Percentiles rank a stretch among this genome's conserved stretches.
Evolutionary conservation across 1,140 invertebrate genomes (phyloP).

Genomic region (Drosophila melanogaster): Release_6_plus_ISO1_MT NT_033779.5:16805001-16805500

Average conservation of each 20-base stretch:
- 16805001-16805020: conserved; percentile 17
- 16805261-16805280: too few relatives aligned
- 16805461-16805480: background rate
- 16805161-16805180: conserved; percentile 58
- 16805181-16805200: conserved; percentile 25
- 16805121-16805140: conserved; percentile 54
- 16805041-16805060: conserved; percentile 9
- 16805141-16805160: conserved; percentile 67
- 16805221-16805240: background rate
- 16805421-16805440: too few relatives aligned
- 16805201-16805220: conserved; percentile 2
- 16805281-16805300: too few relatives aligned
- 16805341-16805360: too few relatives aligned
- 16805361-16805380: too few relatives aligned
- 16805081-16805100: conserved; percentile 36
- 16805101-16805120: background rate
- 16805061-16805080: conserved; percentile 41
- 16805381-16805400: too few relatives aligned
- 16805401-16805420: too few relatives aligned
- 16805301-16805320: background rate
- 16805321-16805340: too few relatives aligned
- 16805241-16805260: background rate
- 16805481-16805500: background rate
- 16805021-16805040: background rate
- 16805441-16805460: too few relatives aligned